phyloP scores from a whole-genome alignment of 2,888 invertebrate species.

The Tortrix viridana region DNA sequence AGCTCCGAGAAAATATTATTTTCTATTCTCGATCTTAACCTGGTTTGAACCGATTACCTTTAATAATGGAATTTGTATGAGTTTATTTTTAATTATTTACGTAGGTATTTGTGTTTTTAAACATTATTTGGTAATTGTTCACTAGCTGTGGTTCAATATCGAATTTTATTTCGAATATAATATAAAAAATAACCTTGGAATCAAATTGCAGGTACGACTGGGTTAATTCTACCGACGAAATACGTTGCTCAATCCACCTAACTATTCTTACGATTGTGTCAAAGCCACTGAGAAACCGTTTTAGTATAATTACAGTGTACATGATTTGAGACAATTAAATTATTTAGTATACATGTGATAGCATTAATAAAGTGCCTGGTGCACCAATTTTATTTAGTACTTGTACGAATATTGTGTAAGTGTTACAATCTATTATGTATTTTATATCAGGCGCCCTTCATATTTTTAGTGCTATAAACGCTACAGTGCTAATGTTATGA shows the following conservation, averaged over 20 bases:
- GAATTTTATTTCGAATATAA: neutral
- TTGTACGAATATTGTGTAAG: neutral
- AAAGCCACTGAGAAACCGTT: no score
- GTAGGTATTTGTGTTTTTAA: neutral
- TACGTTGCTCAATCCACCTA: no score
- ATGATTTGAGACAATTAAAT: neutral
- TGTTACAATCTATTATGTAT: neutral
- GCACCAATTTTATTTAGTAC: neutral
- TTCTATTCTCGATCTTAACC: no score
- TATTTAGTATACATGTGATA: neutral
- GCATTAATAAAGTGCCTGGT: conserved; percentile 6
- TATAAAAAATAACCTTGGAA: neutral
- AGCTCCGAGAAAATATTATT: no score
- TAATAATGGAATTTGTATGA: neutral
- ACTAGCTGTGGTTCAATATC: neutral
- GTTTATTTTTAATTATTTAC: neutral
- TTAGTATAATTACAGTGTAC: neutral
- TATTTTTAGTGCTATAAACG: no score
- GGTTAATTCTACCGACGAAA: no score
- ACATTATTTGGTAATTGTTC: neutral
- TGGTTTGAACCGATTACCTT: no score
- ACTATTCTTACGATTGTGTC: no score
- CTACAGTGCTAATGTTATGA: no score
- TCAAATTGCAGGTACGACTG: neutral
- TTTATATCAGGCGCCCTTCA: no score